Base-by-base conservation (phyloP, 2,888 invertebrate genomes). In the Platycheirus rosarum region DNA sequence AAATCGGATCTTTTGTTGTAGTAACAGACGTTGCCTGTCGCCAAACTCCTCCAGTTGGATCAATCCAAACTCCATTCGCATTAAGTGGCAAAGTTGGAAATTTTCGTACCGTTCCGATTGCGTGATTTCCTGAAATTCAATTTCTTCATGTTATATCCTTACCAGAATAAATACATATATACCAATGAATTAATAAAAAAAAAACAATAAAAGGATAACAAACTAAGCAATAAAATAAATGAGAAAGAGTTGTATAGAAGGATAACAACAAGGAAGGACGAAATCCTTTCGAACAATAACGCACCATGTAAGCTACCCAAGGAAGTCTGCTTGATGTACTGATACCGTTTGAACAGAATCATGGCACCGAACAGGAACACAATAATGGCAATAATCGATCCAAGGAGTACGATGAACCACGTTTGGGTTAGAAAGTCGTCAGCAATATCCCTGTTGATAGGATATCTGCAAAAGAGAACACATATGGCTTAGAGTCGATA, bases 331-430 rank as follows among this genome's bases (percentile, higher is more conserved):
- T 95, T 91, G 90, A 94, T 92, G 90, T 95, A 91, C 92, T 95
- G 93, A 91, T 94, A 91, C 89, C 93, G 92, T 85, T 95, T 91
- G 73, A 96, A 93, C 88, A 96, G 94, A 87, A 97, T 92, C 92
- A 96, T 95, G 84, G 96, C 95, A 87, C 94, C 95, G 90, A 97
- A 95, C 86, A 96, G 93, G 87, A 96, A 93, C 86, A 96, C 93
- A 92, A 96, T 95, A 85, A 97, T 94, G 89, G 96, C 94, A 85
- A 97, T 93, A 91, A 97, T 94, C 87, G 96, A 95, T 87, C 96
- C 96, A 86, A 97, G 93, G 86, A 96, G 92, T 86, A 96, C 95
- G 91, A 97, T 95, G 92, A 97, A 97, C 97, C 97, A 97, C 78
- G 96, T 95, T 92, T 96, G 96, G 86, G 95, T 95, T 87, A 95